Conservation (phyloP, 2,113 vertebrate species). For the Romanogobio albipinnatus region DNA sequence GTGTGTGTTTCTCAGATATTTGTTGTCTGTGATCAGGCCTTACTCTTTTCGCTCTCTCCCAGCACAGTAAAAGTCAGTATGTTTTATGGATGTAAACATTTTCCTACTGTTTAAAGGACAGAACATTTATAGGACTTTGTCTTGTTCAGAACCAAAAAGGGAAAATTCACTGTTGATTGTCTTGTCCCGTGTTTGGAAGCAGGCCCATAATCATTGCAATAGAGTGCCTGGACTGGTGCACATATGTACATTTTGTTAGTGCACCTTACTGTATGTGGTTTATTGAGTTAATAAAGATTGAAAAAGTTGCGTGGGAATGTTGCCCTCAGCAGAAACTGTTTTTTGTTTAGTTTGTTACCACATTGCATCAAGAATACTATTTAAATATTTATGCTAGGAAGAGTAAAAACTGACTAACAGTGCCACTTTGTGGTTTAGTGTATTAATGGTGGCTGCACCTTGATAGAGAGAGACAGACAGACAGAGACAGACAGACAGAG, state of each 20-base stretch:
- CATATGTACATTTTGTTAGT: constrained; percentile 57
- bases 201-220: constrained; percentile 3
- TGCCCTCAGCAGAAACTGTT: neutral
- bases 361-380: neutral
- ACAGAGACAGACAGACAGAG: no score
- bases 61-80: neutral
- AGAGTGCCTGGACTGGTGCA: constrained; percentile 24
- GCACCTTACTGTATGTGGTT: constrained; percentile 56
- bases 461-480: no score
- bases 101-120: neutral
- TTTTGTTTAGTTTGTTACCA: neutral
- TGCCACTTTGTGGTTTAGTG: constrained; percentile 49
- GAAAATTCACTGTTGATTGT: constrained; percentile 21
- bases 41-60: neutral
- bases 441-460: neutral
- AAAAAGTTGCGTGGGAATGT: constrained; percentile 36
- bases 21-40: neutral
- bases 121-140: constrained; percentile 11
- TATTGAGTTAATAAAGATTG: constrained; percentile 67
- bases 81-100: constrained; percentile 13
- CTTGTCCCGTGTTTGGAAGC: neutral
- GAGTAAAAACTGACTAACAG: constrained; percentile 32
- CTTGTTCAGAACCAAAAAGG: constrained; percentile 20
- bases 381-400: neutral
- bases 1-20: neutral